Evolutionary conservation across 2,888 invertebrate species (phyloP), one percentile per base, ranked within the genome.

Genomic region (Hydrotaea diabolus): DNA sequence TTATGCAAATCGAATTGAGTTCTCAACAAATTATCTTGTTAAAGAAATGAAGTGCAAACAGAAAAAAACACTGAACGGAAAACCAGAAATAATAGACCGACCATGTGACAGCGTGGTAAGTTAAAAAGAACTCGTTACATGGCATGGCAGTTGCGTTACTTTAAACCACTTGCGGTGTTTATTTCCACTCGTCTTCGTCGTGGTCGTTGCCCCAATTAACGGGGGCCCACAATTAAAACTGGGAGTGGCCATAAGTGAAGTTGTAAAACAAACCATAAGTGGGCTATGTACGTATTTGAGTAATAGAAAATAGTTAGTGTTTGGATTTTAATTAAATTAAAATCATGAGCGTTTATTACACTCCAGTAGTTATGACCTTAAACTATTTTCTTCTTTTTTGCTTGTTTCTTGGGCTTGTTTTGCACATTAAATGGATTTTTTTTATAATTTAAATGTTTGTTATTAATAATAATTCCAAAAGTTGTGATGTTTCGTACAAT

Each of bases 281-380:
- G 13, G 39, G 39, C 39, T 39, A 39, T 39, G 8, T 9, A n/a
- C n/a, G n/a, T n/a, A n/a, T n/a, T n/a, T 39, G 8, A 39, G 39
- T 13, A 39, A 11, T 39, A 39, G 13, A 4, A 39, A 39, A 39
- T 13, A 39, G 39, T 31, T 39, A 39, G 39, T 31, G 31, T 39
- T 9, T 39, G 3, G 31, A 31, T 31, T 31, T 31, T 62, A 62
- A 62, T 62, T 62, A 62, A 62, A 62, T 62, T 62, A 62, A n/a
- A 21, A 62, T 31, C 15, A 62, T 9, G 9, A 39, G 62, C 36
- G 62, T 62, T 36, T 15, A 62, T 62, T 62, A 62, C 62, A 49
- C 49, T n/a, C n/a, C 31, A 4, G 59, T 23, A 59, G n/a, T 62
- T 62, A 62, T 62, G 62, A 62, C 62, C 62, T 62, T 62, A 62